phyloP scores from a whole-genome alignment of 2,797 vertebrate species.

The Rallus crepitans region DNA sequence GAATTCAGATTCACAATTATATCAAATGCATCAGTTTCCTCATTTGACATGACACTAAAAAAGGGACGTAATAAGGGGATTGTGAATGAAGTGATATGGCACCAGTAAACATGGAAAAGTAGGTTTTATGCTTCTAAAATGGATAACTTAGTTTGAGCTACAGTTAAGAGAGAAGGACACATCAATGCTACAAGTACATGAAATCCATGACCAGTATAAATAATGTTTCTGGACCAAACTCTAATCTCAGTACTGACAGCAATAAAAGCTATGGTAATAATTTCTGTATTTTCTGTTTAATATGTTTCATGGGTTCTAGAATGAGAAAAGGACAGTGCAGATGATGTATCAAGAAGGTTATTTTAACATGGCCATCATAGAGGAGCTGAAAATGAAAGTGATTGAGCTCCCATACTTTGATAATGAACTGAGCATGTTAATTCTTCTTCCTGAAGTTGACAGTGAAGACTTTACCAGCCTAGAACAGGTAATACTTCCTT shows the following conservation, averaged over 20 bases:
- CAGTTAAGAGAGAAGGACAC: background rate
- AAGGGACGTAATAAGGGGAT: background rate
- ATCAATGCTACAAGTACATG: background rate
- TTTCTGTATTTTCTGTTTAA: background rate
- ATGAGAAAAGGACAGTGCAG: slow-evolving; percentile 61
- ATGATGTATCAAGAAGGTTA: slow-evolving; percentile 75
- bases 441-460: slow-evolving; percentile 61
- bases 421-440: slow-evolving; percentile 65
- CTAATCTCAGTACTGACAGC: background rate
- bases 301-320: slow-evolving; percentile 23
- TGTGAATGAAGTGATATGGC: background rate
- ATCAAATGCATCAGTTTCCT: background rate
- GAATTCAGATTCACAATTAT: background rate
- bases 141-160: background rate
- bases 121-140: background rate
- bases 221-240: background rate
- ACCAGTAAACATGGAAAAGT: background rate
- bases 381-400: slow-evolving; percentile 21
- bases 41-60: background rate
- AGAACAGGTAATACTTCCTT: slow-evolving; percentile 50
- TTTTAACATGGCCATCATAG: slow-evolving; percentile 57
- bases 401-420: slow-evolving; percentile 70
- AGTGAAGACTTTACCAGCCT: slow-evolving; percentile 12
- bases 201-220: background rate
- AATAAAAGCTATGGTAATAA: background rate